Evolutionary conservation across 2,797 vertebrate genomes (phyloP), one percentile per base, ranked within the genome.

Genomic region (Urocyon cinereoargenteus): DNA sequence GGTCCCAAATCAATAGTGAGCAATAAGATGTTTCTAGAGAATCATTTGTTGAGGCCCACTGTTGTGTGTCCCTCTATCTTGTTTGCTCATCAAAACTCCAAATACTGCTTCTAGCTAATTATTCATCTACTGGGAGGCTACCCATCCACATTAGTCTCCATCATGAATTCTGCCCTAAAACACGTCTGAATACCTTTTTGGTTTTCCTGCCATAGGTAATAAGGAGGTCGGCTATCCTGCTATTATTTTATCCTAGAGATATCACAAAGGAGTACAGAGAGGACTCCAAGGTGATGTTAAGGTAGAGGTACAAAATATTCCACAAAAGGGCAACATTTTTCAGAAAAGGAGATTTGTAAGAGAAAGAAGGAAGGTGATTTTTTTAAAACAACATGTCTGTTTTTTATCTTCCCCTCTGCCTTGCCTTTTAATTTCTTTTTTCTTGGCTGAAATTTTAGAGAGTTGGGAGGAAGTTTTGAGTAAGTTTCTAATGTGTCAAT

Each of bases 401-500:
- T 91, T 91, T 96, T 75, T 75, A 86, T 92, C 68, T 84, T 75
- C 86, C 73, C 57, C 78, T 86, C 61, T 81, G 90, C 14, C 3
- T 85, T 95, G 81, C 64, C 86, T 94, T 92, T 75, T 64, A 94
- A 91, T 7, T 59, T 34, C 70, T 90, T 91, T 92, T 90, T 91
- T 84, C 81, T 91, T 97, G 97, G 95, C 90, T 97, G 96, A 94
- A 90, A 85, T 97, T 96, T 94, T 79, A 86, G 86, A 78, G 51
- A 92, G 24, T 77, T 88, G 40, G 51, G 62, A 95, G 73, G 81
- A 94, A 97, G 89, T 94, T 90, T 55, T 97, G 75, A 98, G 77
- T 78, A 95, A 79, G 59, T 86, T 94, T 97, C 79, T 93, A 94
- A 96, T 75, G 64, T 95, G 86, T 95, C 68, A 55, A 51, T 93